These are phyloP conservation scores for Numida meleagris DNA, from an alignment of 2,113 vertebrate genomes.

Conservation along the genomic window DNA sequence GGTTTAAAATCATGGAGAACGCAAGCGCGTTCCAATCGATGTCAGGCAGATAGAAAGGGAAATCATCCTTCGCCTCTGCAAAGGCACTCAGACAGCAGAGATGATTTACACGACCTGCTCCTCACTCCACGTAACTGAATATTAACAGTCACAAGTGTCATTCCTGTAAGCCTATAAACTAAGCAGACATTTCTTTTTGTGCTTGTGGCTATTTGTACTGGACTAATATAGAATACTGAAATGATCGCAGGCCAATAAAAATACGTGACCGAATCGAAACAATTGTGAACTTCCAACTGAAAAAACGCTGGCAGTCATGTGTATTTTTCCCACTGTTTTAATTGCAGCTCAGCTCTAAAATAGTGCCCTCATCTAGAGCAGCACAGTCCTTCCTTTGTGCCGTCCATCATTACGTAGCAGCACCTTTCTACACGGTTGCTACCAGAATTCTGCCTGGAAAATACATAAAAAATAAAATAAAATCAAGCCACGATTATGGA, in stretches of 20 bases:
- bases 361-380: rapidly evolving
- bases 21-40: background rate
- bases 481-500: background rate
- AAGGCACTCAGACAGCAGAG: background rate
- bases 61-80: background rate
- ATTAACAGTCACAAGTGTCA: background rate
- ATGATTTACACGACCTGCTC: background rate
- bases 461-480: background rate
- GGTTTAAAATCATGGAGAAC: background rate
- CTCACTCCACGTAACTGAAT: background rate
- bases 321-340: background rate
- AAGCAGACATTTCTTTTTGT: background rate
- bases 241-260: background rate
- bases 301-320: background rate
- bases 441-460: background rate
- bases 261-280: background rate
- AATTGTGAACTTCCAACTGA: background rate
- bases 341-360: background rate
- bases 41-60: background rate
- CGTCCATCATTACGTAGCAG: background rate
- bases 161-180: background rate
- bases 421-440: background rate
- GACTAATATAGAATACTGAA: background rate
- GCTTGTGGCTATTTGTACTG: background rate
- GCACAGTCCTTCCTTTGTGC: background rate